Conservation (phyloP, 2,113 vertebrate species). For the Podilymbus podiceps region DNA sequence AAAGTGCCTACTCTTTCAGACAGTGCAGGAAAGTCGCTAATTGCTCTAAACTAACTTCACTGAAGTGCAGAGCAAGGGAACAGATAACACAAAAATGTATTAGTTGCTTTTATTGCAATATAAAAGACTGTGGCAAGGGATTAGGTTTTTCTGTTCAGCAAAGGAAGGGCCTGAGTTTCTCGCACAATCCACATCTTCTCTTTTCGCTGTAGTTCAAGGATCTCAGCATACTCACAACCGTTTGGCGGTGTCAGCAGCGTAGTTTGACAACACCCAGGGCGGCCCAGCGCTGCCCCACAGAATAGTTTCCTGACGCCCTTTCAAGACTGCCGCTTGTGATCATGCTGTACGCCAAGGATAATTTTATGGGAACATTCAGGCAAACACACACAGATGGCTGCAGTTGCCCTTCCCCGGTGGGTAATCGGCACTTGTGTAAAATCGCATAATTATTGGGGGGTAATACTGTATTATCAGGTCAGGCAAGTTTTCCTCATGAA, state of each 20-base stretch:
- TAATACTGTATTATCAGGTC: slow-evolving; percentile 33
- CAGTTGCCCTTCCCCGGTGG: slow-evolving; percentile 2
- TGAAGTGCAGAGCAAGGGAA: slow-evolving; percentile 49
- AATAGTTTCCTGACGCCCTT: slow-evolving; percentile 1
- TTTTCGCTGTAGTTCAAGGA: slow-evolving; percentile 44
- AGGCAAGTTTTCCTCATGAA: slow-evolving; percentile 26
- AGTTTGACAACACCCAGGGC: not conserved
- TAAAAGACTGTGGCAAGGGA: slow-evolving; percentile 29
- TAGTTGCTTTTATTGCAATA: slow-evolving; percentile 39
- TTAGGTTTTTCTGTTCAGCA: slow-evolving; percentile 45
- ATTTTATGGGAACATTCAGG: slow-evolving; percentile 36
- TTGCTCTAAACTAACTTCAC: slow-evolving; percentile 4
- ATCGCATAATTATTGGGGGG: slow-evolving; percentile 13
- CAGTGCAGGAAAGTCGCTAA: slow-evolving; percentile 1
- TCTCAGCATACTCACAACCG: not conserved
- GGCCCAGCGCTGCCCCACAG: slow-evolving; percentile 18
- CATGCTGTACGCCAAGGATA: not conserved
- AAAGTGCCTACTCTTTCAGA: slow-evolving; percentile 6
- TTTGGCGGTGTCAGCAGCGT: not conserved
- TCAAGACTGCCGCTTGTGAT: not conserved
- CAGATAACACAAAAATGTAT: slow-evolving; percentile 43
- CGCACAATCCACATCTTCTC: not conserved
- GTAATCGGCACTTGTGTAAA: slow-evolving; percentile 20
- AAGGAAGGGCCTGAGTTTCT: slow-evolving; percentile 1
- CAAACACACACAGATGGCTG: slow-evolving; percentile 40